Percentiles rank a stretch among this genome's conserved stretches.
phyloP scores from a whole-genome alignment of 2,797 vertebrate genomes.

The Pyrocephalus nanus region DNA sequence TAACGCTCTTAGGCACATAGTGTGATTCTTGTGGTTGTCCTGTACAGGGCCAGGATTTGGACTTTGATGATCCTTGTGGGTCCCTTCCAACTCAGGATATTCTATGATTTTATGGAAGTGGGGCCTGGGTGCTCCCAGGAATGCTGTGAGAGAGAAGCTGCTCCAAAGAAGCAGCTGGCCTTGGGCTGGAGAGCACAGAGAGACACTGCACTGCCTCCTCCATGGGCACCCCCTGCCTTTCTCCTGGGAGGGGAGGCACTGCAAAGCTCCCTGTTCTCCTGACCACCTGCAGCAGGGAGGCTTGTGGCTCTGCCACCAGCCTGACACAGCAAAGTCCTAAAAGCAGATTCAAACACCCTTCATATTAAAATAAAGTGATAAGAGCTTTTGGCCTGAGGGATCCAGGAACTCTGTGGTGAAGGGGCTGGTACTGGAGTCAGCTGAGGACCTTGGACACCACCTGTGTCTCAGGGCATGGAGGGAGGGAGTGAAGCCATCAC shows the following conservation, averaged over 20 bases:
- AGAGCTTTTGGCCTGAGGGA: background rate
- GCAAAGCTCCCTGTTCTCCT: background rate
- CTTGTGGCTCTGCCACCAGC: background rate
- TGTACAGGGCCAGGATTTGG: background rate
- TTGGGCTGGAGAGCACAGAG: background rate
- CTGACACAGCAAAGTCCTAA: background rate
- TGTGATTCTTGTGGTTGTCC: background rate
- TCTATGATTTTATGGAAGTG: background rate
- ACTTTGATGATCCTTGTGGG: background rate
- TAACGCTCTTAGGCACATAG: background rate
- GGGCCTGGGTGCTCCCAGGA: background rate
- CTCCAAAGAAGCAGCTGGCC: background rate
- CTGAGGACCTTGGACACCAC: background rate
- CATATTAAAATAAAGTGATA: background rate
- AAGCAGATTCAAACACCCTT: background rate
- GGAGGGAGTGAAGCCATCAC: background rate
- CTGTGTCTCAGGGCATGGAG: accelerated
- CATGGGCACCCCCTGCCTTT: accelerated
- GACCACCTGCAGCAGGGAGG: background rate
- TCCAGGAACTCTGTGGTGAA: background rate
- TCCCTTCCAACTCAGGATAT: background rate
- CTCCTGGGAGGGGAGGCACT: background rate
- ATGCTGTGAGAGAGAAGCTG: background rate
- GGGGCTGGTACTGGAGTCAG: background rate
- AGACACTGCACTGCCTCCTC: background rate